Base-by-base conservation (phyloP, 1,140 invertebrate species). In the Hermetia illucens region DNA sequence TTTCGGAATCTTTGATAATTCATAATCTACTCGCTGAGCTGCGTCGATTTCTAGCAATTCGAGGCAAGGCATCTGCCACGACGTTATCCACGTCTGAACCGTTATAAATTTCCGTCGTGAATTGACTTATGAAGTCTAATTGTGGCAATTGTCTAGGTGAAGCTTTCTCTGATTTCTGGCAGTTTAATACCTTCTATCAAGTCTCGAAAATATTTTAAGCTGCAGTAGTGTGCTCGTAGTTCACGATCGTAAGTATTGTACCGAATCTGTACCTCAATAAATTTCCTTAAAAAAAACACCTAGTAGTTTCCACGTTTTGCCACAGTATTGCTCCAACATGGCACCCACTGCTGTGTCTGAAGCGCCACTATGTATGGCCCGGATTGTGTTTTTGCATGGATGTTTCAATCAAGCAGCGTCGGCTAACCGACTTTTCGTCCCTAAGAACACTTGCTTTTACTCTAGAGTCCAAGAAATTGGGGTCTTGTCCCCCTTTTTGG, bases 181-280 rank as follows among this genome's bases (percentile, higher is more conserved):
- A 59, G 51, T 2, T 37, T 17, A 18, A 48, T 27, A 10, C 51
- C 51, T 46, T 63, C 52, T 8, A 64, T 16, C 39, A 49, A 35
- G 21, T 53, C 47, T 13, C 36, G 15, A 40, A 62, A 63, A 42
- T 60, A 43, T 31, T 44, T 43, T 10, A 62, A 33, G 10, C 47
- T 46, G 32, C 36, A 21, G 42, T 52, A 61, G 3, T 54, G 37
- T 13, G 52, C 54, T 2, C 60, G 25, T 6, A 65, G 40, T 38
- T 66, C 56, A 5, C 57, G 24, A 39, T 64, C 60, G 41, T 49
- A 65, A 2, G 54, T 47, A 20, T 43, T 47, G 27, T 57, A 63
- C 4, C 43, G 38, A 9, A 18, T n/a, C 43, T 55, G 36, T 6
- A 48, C 21, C 2, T 37, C 18, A 2, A 21, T 39, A 3, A 53